phyloP scores from a whole-genome alignment of 1,140 invertebrate genomes.

The Drosophila melanica region DNA sequence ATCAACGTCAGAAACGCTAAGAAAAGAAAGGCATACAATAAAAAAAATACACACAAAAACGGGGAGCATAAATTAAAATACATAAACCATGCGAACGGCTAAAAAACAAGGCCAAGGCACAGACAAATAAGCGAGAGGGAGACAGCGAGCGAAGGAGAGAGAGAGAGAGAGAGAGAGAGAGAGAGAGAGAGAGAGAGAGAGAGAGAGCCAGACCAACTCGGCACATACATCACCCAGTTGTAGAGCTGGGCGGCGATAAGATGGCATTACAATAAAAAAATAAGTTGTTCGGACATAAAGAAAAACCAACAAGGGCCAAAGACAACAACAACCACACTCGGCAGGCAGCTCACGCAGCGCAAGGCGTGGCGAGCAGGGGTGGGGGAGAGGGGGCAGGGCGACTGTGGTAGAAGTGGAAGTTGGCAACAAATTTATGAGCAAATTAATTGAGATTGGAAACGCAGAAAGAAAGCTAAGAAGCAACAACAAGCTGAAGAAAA shows the following conservation, averaged over 20 bases:
- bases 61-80: conserved; percentile 77
- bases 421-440: conserved; percentile 83
- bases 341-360: conserved; percentile 21
- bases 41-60: conserved; percentile 31
- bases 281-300: conserved; percentile 71
- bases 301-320: conserved; percentile 66
- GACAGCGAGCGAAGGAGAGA: background rate
- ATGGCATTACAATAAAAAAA: conserved; percentile 72
- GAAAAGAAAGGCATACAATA: conserved; percentile 43
- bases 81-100: conserved; percentile 72
- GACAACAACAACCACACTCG: conserved; percentile 46
- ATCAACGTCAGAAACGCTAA: conserved; percentile 62
- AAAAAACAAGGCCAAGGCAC: conserved; percentile 69
- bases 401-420: conserved; percentile 27
- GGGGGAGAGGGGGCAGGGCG: background rate
- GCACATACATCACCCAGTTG: conserved; percentile 64
- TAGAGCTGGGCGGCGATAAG: conserved; percentile 52
- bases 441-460: conserved; percentile 83
- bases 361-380: background rate
- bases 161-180: conserved; percentile 10
- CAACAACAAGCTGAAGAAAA: conserved; percentile 19
- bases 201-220: conserved; percentile 15
- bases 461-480: conserved; percentile 50
- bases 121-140: conserved; percentile 1
- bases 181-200: background rate